These are phyloP conservation scores for Pocillopora meandrina DNA, from an alignment of 92 coral and sea anemone genomes.

Conservation along the genomic window DNA sequence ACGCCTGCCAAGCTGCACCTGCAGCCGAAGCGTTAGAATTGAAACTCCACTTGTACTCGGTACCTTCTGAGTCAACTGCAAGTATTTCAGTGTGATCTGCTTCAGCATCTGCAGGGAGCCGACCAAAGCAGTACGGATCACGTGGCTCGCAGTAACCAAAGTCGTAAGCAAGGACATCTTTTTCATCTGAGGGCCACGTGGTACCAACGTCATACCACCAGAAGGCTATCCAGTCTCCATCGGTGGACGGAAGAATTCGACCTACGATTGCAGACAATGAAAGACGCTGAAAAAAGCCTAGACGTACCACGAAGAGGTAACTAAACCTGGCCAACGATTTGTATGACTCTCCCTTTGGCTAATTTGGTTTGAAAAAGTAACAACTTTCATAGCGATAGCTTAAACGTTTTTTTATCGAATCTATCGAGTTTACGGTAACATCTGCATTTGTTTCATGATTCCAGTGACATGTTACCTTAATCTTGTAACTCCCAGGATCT, in stretches of 20 bases:
- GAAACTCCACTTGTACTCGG: slow-evolving; percentile 56
- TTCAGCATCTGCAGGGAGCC: slow-evolving; percentile 59
- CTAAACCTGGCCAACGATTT: too few species aligned
- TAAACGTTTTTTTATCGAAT: too few species aligned
- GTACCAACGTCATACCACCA: slow-evolving; percentile 71
- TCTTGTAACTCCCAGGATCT: too few species aligned
- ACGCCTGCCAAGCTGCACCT: slow-evolving; percentile 71
- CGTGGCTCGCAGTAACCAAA: slow-evolving; percentile 62
- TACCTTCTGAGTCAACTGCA: slow-evolving; percentile 61
- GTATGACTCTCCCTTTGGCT: too few species aligned
- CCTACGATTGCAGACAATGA: neutral
- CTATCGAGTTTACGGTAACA: too few species aligned
- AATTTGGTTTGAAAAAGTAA: too few species aligned
- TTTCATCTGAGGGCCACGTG: slow-evolving; percentile 51
- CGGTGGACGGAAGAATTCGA: neutral
- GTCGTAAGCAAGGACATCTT: slow-evolving; percentile 55
- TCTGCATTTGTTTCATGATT: too few species aligned
- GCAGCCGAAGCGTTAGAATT: slow-evolving; percentile 47
- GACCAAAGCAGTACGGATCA: slow-evolving; percentile 65
- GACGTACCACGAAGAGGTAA: too few species aligned
- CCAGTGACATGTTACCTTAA: too few species aligned
- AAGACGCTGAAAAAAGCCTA: too few species aligned
- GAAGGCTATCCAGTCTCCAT: slow-evolving; percentile 69
- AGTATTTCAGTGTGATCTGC: slow-evolving; percentile 66
- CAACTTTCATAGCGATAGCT: too few species aligned